Base-by-base conservation (phyloP, 2,888 invertebrate genomes). In the Cantharis nigra region DNA sequence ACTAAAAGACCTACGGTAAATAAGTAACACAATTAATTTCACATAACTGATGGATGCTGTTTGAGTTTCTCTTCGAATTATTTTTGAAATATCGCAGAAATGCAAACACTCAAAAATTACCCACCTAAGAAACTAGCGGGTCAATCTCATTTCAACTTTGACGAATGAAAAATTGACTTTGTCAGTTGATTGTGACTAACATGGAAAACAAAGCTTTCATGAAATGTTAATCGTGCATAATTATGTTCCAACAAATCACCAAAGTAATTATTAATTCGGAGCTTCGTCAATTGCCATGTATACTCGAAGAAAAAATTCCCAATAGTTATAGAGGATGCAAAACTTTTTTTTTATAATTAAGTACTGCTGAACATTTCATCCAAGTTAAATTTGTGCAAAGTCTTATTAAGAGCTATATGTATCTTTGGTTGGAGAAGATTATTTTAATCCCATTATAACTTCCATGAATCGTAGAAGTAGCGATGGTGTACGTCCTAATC, bases 361-460 rank as follows among this genome's bases (percentile, higher is more conserved):
- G 28, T 30, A 30, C 28, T 11, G 65, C 20, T 67, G 23, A 23
- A 26, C 65, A 23, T 23, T n/a, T n/a, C 23, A 20, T 67, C 26
- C 26, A 67, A 26, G 13, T 67, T 23, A 67, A 67, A 67, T 20
- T 67, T 67, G 23, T 16, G 9, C 20, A 14, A 63, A 74, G 70
- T 69, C 69, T 30, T 69, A 67, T 18, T 69, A 69, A 26, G 69
- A 16, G 49, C 14, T 73, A 10, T 20, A 30, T 13, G 18, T 67
- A 74, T 63, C n/a, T 62, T 74, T 69, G 74, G 74, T 70, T 69
- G 69, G 28, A 63, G 20, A 63, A 74, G 74, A 74, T 74, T 74
- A 74, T 16, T 70, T 63, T 74, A 74, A 74, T 74, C 74, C 62
- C 63, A 69, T 74, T 74, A 74, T 63, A 26, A 63, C 72, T 63